A percentile compares a stretch with the other conserved stretches of the same genome.
phyloP scores from a whole-genome alignment of 2,113 vertebrate species.

The Trachemys scripta region DNA sequence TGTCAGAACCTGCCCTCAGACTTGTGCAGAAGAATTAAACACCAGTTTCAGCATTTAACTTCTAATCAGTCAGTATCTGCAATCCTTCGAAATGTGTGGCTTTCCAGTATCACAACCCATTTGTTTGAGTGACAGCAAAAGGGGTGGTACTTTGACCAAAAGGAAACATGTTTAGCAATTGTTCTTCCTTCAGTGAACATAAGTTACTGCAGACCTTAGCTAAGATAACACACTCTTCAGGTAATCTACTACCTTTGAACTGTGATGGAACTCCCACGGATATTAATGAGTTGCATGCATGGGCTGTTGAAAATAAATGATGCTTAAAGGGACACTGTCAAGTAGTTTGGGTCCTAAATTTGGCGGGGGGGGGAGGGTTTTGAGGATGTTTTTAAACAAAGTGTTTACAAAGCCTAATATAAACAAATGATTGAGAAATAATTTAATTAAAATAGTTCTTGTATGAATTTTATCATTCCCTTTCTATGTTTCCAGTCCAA shows the following conservation, averaged over 20 bases:
- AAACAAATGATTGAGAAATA: neutral
- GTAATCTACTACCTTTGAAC: slow-evolving; percentile 24
- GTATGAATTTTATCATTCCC: neutral
- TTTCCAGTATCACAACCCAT: neutral
- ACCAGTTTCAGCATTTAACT: neutral
- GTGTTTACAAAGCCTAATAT: neutral
- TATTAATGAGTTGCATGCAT: neutral
- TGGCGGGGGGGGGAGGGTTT: neutral
- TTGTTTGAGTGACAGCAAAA: slow-evolving; percentile 1
- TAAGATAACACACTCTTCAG: slow-evolving; percentile 11
- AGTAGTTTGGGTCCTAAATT: neutral
- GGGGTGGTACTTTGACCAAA: neutral
- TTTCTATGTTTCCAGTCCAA: slow-evolving; percentile 16
- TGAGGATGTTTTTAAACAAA: neutral
- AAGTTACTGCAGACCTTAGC: neutral
- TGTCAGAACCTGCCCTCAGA: neutral
- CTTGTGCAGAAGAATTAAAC: neutral
- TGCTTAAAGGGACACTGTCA: slow-evolving; percentile 8
- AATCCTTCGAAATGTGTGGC: neutral
- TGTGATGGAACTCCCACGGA: neutral
- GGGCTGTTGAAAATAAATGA: slow-evolving; percentile 5
- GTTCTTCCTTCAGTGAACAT: slow-evolving; percentile 33
- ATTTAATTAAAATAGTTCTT: neutral
- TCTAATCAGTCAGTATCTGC: neutral
- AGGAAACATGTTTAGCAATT: slow-evolving; percentile 16